Evolutionary conservation across 2,888 invertebrate species (phyloP).

Genomic region (Leptinotarsa rubiginosa): DNA sequence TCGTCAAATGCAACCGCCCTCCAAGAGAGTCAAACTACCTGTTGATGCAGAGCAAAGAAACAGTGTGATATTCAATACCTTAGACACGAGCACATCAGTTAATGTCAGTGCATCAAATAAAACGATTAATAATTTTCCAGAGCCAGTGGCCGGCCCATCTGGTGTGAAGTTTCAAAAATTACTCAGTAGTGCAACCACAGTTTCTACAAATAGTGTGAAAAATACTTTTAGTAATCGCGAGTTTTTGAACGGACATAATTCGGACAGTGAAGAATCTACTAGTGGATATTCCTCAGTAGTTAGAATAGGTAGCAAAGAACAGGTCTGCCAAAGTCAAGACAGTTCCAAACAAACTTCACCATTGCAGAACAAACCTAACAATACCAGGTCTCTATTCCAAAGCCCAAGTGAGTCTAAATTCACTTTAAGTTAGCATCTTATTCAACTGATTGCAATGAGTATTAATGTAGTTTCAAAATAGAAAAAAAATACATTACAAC

Average conservation of each 20-base stretch:
- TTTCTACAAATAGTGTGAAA: constrained; percentile 35
- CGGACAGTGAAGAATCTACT: constrained; percentile 71
- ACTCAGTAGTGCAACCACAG: constrained; percentile 41
- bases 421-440: background rate
- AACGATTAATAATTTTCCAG: constrained; percentile 51
- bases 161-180: constrained; percentile 56
- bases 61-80: constrained; percentile 26
- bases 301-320: constrained; percentile 58
- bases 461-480: too few relatives aligned
- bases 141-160: constrained; percentile 63
- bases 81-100: constrained; percentile 18
- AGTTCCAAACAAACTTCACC: constrained; percentile 54
- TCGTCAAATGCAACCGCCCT: constrained; percentile 65
- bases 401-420: constrained; percentile 55
- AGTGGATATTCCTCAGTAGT: constrained; percentile 71
- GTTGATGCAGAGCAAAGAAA: constrained; percentile 32
- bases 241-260: constrained; percentile 63
- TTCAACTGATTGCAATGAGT: background rate
- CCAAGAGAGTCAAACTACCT: constrained; percentile 63
- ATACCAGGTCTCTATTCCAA: constrained; percentile 53
- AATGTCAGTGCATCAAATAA: constrained; percentile 38
- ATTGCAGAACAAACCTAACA: constrained; percentile 46
- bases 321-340: constrained; percentile 53
- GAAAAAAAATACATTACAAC: too few relatives aligned
- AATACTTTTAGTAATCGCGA: constrained; percentile 41